Base-by-base conservation (phyloP, 1,140 invertebrate species). In the Diachasmimorpha longicaudata region DNA sequence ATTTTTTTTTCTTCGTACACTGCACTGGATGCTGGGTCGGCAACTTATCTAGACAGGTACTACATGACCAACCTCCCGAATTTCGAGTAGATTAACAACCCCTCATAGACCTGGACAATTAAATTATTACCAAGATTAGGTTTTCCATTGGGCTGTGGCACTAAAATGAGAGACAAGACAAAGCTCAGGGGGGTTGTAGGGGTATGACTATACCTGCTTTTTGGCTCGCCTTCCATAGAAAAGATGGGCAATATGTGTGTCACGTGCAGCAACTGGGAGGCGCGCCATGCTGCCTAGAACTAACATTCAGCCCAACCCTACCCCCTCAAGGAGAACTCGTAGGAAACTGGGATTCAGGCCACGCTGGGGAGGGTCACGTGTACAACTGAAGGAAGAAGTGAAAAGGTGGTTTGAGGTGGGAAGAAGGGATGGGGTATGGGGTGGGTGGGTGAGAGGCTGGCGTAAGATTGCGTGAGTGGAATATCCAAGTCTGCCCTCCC, bases 241-340 rank as follows among this genome's bases (percentile, higher is more conserved):
- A 70, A 78, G 80, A 77, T 80, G 78, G 78, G 74, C 80, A 79
- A 82, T 83, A 83, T 83, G 82, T 82, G 78, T 83, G 81, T 83
- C 82, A 83, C 82, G 82, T 83, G 78, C 80, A 44, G 44, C 25
- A 25, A 72, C 55, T 63, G 14, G 67, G 42, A 23, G 74, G 48
- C 42, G 58, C 74, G 58, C 74, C 37, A 36, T 21, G 13, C 72
- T 31, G 66, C 31, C 66, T 13, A 21, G 39, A 63, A 63, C 72
- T 74, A 44, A 72, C 74, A 70, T 73, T 72, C 39, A 73, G 58
- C 74, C 74, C 23, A 13, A 23, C 11, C 23, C 58, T 25, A 13
- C 16, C 39, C n/a, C 31, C n/a, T 68, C 36, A 68, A 70, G 69
- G 42, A 48, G 36, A 52, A 46, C 16, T 42, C 46, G n/a, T 16